Evolutionary conservation across 2,797 vertebrate genomes (phyloP).

Genomic region (Melanotaenia pygmaea): DNA sequence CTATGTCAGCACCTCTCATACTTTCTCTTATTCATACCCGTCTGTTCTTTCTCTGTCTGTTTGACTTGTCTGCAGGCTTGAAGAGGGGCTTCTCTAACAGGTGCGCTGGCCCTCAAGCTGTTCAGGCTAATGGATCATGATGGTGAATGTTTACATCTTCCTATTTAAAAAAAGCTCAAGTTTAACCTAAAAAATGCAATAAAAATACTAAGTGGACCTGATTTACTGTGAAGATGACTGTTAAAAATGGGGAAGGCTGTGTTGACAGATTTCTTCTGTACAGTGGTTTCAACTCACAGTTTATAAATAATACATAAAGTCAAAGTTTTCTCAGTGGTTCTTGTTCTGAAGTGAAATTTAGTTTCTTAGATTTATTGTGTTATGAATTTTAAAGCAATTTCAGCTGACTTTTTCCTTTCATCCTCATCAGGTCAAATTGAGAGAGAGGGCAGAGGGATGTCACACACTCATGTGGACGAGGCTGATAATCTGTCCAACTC

Average conservation of each 20-base stretch:
- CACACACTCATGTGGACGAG: constrained; percentile 37
- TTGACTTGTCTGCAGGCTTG: constrained; percentile 34
- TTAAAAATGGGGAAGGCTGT: neutral
- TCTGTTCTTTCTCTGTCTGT: constrained; percentile 12
- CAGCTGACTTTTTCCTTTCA: neutral
- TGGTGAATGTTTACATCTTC: constrained; percentile 48
- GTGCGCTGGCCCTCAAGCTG: constrained; percentile 30
- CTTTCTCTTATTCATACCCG: neutral
- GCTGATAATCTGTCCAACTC: constrained; percentile 59
- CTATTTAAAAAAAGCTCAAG: neutral
- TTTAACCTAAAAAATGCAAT: neutral
- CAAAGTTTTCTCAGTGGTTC: neutral
- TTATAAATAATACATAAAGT: constrained; percentile 9
- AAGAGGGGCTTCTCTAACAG: constrained; percentile 30
- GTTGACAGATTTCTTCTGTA: neutral
- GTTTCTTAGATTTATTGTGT: neutral
- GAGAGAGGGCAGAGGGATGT: constrained; percentile 61
- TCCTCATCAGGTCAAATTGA: constrained; percentile 70
- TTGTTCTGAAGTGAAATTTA: neutral
- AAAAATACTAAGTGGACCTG: neutral
- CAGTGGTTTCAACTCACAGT: neutral
- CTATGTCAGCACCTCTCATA: neutral
- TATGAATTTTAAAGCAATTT: neutral
- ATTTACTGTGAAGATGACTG: neutral
- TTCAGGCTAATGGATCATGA: constrained; percentile 73